phyloP scores from a whole-genome alignment of 2,888 invertebrate genomes.

The Willowsia nigromaculata region DNA sequence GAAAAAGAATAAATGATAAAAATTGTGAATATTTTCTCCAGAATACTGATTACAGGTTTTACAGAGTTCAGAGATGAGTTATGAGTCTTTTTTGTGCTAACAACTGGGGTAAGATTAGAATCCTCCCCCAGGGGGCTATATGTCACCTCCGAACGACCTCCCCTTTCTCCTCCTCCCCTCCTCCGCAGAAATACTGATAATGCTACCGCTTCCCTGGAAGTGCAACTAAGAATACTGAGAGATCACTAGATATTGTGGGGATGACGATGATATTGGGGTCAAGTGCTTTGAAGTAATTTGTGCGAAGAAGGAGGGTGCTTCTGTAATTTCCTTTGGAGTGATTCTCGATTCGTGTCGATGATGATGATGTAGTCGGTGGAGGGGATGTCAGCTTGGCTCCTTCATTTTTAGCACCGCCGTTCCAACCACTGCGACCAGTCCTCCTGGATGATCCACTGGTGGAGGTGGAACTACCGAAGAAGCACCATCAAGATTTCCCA shows the following conservation, averaged over 20 bases:
- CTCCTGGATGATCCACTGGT: constrained; percentile 19
- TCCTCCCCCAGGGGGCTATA: background rate
- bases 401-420: constrained; percentile 54
- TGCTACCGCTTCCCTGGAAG: background rate
- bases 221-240: background rate
- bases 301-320: constrained; percentile 41
- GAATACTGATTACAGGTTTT: constrained; percentile 4
- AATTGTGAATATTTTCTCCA: background rate
- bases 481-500: constrained; percentile 30
- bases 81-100: background rate
- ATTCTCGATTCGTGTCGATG: background rate
- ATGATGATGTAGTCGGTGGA: background rate
- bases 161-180: background rate
- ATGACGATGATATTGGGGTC: constrained; percentile 41
- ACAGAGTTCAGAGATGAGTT: background rate
- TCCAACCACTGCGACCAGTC: background rate
- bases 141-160: background rate
- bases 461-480: constrained; percentile 9
- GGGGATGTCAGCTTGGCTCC: constrained; percentile 69
- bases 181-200: background rate
- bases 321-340: no score
- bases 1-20: background rate
- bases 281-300: constrained; percentile 45
- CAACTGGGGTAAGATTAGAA: background rate
- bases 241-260: background rate